Evolutionary conservation across 1,140 invertebrate genomes (phyloP).

Genomic region (Zaprionus capensis): DNA sequence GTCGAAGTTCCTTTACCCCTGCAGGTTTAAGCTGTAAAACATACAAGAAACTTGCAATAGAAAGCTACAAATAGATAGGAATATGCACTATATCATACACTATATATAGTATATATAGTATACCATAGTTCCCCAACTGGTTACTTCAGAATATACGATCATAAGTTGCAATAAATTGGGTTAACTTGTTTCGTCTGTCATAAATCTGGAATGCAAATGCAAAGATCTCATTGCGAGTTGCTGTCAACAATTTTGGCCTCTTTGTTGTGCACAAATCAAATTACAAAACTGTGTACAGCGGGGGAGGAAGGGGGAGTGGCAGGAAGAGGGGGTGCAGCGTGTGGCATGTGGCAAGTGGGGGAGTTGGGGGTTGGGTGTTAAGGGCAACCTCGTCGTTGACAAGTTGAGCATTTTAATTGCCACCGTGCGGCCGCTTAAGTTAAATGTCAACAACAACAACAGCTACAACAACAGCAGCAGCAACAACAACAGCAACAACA

Average conservation of each 20-base stretch:
- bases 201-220: slow-evolving; percentile 24
- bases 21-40: too few relatives aligned
- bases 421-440: slow-evolving; percentile 72
- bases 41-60: too few relatives aligned
- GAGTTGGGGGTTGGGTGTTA: slow-evolving; percentile 22
- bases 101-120: too few relatives aligned
- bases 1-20: too few relatives aligned
- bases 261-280: slow-evolving; percentile 79
- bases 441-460: slow-evolving; percentile 52
- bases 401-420: slow-evolving; percentile 82
- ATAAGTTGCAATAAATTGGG: not conserved
- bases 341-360: not conserved
- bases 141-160: not conserved
- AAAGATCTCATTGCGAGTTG: slow-evolving; percentile 23
- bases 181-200: not conserved
- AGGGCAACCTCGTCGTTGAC: slow-evolving; percentile 68
- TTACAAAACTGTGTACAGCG: slow-evolving; percentile 24
- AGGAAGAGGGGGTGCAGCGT: slow-evolving; percentile 1
- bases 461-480: too few relatives aligned
- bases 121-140: too few relatives aligned
- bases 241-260: slow-evolving; percentile 63
- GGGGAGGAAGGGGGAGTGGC: not conserved
- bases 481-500: slow-evolving; percentile 38
- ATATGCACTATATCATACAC: too few relatives aligned
- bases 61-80: too few relatives aligned